Percentiles rank a stretch among this genome's conserved stretches.
Conservation (phyloP, 35 echinoderm and acorn worm genomes). For the Amphiura filiformis region DNA sequence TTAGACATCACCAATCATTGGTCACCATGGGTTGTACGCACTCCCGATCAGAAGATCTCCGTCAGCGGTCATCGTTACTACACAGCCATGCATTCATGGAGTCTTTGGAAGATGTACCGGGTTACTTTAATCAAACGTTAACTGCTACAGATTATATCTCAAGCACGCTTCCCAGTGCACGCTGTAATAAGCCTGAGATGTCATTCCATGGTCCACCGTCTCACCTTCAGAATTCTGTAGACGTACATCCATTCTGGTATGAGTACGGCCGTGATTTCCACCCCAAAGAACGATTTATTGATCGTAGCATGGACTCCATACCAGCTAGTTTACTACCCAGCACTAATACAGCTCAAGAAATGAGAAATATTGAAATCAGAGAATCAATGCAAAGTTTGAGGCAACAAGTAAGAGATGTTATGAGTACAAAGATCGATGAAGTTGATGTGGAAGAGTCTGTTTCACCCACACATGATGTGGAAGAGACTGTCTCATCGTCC, state of each 20-base stretch:
- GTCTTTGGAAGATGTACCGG: constrained; percentile 56
- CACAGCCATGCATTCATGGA: constrained; percentile 45
- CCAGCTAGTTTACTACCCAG: constrained; percentile 64
- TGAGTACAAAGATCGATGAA: constrained; percentile 50
- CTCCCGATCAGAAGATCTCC: constrained; percentile 82
- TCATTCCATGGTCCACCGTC: constrained; percentile 92
- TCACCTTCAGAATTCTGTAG: constrained; percentile 78
- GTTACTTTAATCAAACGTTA: constrained; percentile 75
- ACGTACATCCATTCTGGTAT: constrained; percentile 91
- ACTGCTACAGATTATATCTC: constrained; percentile 61
- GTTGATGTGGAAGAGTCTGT: constrained; percentile 20
- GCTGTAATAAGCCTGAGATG: constrained; percentile 65
- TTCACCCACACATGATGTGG: not conserved
- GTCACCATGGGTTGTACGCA: constrained; percentile 77
- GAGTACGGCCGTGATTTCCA: constrained; percentile 55
- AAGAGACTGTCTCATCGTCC: not conserved
- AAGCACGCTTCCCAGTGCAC: constrained; percentile 18
- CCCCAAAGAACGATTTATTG: constrained; percentile 37
- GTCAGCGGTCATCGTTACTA: constrained; percentile 45
- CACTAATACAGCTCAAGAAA: constrained; percentile 70
- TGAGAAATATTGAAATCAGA: constrained; percentile 71
- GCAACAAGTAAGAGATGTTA: constrained; percentile 53
- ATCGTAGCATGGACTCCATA: constrained; percentile 25
- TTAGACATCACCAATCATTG: not conserved
- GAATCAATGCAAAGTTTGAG: constrained; percentile 74